Percentiles rank a stretch among this genome's conserved stretches.
Evolutionary conservation across 2,888 invertebrate species (phyloP).

Genomic region (Tipula unca): DNA sequence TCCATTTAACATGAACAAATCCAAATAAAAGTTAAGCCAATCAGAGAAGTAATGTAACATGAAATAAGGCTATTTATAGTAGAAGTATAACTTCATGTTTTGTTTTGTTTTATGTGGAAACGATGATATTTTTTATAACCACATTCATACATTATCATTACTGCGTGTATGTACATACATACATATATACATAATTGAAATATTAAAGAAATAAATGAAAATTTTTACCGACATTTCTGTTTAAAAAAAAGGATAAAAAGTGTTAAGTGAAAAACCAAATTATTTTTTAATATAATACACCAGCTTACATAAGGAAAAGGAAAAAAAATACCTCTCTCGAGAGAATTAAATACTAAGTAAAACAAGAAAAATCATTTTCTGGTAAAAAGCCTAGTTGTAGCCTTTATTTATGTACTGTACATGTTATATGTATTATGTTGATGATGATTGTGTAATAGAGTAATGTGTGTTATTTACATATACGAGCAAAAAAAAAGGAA

Average conservation of each 20-base stretch:
- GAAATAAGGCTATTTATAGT: not conserved
- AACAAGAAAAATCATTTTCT: constrained; percentile 14
- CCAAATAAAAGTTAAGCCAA: not conserved
- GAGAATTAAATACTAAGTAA: not conserved
- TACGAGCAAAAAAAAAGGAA: not conserved
- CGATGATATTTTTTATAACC: not conserved
- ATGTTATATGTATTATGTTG: not conserved
- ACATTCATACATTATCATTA: not conserved
- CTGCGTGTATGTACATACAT: not conserved
- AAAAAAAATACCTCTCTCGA: not conserved
- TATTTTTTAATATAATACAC: not conserved
- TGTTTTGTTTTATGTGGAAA: not conserved
- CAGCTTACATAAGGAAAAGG: not conserved
- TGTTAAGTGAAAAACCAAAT: constrained; percentile 14
- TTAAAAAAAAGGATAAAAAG: not conserved
- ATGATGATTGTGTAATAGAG: not conserved
- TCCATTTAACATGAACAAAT: not conserved
- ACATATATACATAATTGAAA: not conserved
- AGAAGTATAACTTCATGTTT: not conserved
- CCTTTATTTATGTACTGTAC: not conserved
- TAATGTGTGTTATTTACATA: not conserved
- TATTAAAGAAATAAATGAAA: not conserved
- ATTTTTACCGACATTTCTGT: not conserved
- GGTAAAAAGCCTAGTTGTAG: constrained; percentile 4
- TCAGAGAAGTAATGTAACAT: not conserved